phyloP scores from a whole-genome alignment of 2,113 vertebrate genomes.

The Vombatus ursinus region DNA sequence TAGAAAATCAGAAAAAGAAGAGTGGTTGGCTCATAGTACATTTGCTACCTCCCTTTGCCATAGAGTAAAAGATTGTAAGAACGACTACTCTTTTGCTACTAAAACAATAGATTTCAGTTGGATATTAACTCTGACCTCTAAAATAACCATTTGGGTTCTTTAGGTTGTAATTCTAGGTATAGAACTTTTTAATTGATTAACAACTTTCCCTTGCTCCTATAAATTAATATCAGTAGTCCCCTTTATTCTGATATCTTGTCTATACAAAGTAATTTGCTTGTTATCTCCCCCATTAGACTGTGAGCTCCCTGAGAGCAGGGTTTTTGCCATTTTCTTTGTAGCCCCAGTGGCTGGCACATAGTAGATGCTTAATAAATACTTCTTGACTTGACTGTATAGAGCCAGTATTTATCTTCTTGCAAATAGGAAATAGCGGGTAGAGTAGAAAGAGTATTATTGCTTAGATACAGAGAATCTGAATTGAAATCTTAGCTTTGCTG shows the following conservation, averaged over 20 bases:
- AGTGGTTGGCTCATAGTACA: too few relatives aligned
- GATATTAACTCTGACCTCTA: not conserved
- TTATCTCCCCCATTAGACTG: not conserved
- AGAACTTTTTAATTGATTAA: not conserved
- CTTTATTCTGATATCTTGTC: not conserved
- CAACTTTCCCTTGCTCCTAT: not conserved
- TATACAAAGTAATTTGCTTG: not conserved
- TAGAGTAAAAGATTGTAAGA: not conserved
- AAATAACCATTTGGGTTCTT: not conserved
- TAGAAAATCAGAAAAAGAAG: not conserved
- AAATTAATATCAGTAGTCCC: too few relatives aligned
- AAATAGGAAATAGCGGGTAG: not conserved
- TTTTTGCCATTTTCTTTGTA: not conserved
- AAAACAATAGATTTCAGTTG: not conserved
- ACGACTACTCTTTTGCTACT: not conserved
- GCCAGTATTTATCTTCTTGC: not conserved
- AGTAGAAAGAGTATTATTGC: not conserved
- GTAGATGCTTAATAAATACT: not conserved
- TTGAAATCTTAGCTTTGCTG: not conserved
- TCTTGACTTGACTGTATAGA: not conserved
- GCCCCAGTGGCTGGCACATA: not conserved
- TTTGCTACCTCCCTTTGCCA: not conserved
- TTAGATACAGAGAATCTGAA: not conserved
- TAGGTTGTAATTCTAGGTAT: not conserved
- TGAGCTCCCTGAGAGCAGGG: not conserved